Conservation (phyloP, 2,797 vertebrate species). For the Lagorchestes hirsutus region DNA sequence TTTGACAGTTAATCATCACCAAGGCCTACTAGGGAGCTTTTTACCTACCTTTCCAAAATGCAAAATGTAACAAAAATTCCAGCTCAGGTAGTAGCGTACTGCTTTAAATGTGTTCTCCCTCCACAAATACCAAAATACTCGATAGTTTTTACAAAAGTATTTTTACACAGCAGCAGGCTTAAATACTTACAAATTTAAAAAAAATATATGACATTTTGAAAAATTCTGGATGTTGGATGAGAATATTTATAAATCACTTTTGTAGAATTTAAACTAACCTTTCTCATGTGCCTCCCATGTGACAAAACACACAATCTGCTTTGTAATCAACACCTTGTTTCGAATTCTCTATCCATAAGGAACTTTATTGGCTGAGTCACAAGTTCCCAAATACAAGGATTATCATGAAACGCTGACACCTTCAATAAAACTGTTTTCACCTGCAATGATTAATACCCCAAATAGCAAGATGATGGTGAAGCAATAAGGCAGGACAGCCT, state of each 20-base stretch:
- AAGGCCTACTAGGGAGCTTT: background rate
- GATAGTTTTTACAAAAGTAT: background rate
- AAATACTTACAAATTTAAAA: background rate
- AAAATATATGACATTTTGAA: background rate
- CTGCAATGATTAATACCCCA: slow-evolving; percentile 19
- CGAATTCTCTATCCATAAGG: slow-evolving; percentile 25
- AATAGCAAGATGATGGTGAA: background rate
- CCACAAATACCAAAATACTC: background rate
- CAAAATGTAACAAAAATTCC: background rate
- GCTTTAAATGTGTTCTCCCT: background rate
- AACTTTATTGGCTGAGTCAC: slow-evolving; percentile 79
- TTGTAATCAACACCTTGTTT: background rate
- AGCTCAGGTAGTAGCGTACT: background rate
- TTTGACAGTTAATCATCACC: background rate
- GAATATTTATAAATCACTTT: slow-evolving; percentile 4
- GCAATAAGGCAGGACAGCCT: background rate
- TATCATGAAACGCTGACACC: slow-evolving; percentile 76
- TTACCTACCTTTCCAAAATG: slow-evolving; percentile 44
- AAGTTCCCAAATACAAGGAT: slow-evolving; percentile 84
- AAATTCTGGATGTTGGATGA: background rate
- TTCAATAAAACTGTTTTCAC: slow-evolving; percentile 56
- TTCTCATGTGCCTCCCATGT: background rate
- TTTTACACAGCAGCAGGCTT: background rate
- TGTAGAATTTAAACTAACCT: background rate
- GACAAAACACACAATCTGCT: background rate